Base-by-base conservation (phyloP, 2,888 invertebrate species). In the Scelioninae gen. 1 region DNA sequence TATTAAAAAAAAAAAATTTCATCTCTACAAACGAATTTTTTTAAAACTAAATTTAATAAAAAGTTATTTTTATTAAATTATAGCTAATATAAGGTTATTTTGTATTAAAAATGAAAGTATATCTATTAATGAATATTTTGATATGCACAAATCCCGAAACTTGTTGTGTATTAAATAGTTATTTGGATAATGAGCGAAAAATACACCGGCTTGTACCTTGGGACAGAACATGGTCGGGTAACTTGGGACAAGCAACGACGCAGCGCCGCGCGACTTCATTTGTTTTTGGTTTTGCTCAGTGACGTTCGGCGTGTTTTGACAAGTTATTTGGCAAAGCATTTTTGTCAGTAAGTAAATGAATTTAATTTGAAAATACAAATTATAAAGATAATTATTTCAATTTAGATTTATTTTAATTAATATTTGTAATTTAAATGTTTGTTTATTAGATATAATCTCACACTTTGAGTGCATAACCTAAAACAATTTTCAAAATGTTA, bases 191-290 rank as follows among this genome's bases (percentile, higher is more conserved):
- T 7, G 38, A 58, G 58, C 11, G 13, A 15, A 63, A 63, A 63
- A 63, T 32, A 15, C 34, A 49, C 47, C 10, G 47, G 63, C 63
- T 47, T 63, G 32, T 32, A 43, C 49, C 32, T 63, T 63, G 63
- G 49, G 63, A 63, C 49, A 62, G 45, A 47, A 62, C 15, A 45
- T 62, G 62, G 45, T 62, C 62, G 31, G 38, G 45, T 45, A 11
- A 34, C 34, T 34, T 34, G 34, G 38, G 10, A 38, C 1, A 38
- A 38, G 8, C 5, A 38, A 6, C 38, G 38, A 7, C 34, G 34
- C 34, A 34, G n/a, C 8, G 34, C 8, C 34, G 34, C 34, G 8
- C 34, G 8, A 34, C 5, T 34, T 34, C 34, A 34, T 34, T 34
- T 34, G 34, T 34, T 34, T 34, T 34, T 8, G 34, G 8, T n/a